Base-by-base conservation (phyloP, 2,888 invertebrate species). In the Euplexia lucipara region DNA sequence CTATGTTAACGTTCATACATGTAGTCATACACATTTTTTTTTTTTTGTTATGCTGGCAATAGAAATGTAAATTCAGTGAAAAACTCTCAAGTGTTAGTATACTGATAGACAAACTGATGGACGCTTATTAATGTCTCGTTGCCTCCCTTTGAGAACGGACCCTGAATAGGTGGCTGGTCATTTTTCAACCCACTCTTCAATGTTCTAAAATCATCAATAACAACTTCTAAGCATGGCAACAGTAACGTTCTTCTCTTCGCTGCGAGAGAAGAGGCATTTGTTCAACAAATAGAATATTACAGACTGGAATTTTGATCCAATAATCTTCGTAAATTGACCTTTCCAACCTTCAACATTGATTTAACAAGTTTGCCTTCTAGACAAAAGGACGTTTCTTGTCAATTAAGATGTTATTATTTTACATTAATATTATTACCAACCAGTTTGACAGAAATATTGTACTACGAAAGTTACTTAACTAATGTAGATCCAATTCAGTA, bases 281-380 rank as follows among this genome's bases (percentile, higher is more conserved):
- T 20, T 20, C 7, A 44, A 18, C 1, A 39, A 10, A 26, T 26
- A 37, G 22, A 52, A 12, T 26, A 52, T 37, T 37, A 37, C 51
- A 52, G 22, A 26, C 6, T 12, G 7, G 12, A 30, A 30, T 30
- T 53, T 14, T 18, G 18, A 41, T 53, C 16, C 10, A 18, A 53
- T 16, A 16, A n/a, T 30, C 30, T 41, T 26, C 7, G n/a, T 18
- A 44, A 26, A 63, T 49, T n/a, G 34, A 53, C 30, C n/a, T 32
- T 4, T 1, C 37, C n/a, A 5, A 53, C 37, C 54, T 54, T 54
- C 18, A 66, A 45, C 9, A 39, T 39, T 26, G 37, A 22, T 64
- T 39, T n/a, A 39, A 37, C 32, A 35, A 54, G 53, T 64, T 32
- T 45, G 9, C 9, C 66, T 66, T 37, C 22, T 12, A 63, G 5